These are phyloP conservation scores for Cochlearius cochlearius DNA, from an alignment of 2,113 vertebrate species.

Conservation along the genomic window DNA sequence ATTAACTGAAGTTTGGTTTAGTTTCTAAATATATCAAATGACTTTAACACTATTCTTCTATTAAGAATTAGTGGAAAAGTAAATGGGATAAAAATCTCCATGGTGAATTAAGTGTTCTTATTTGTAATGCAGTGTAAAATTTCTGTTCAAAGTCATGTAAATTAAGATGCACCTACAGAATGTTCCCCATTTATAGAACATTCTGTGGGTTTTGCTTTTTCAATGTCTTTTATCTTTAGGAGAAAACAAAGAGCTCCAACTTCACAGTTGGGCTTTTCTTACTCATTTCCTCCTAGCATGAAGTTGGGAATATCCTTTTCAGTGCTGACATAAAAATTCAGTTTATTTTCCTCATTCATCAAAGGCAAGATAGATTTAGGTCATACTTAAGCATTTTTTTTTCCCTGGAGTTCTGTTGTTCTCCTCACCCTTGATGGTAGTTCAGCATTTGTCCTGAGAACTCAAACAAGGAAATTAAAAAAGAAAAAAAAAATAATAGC, in stretches of 20 bases:
- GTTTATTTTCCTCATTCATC: conserved; percentile 3
- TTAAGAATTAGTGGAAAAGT: not conserved
- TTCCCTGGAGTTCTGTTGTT: not conserved
- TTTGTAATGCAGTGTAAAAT: not conserved
- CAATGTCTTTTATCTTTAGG: not conserved
- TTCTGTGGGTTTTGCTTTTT: not conserved
- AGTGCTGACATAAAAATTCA: conserved; percentile 8
- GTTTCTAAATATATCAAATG: conserved; percentile 7
- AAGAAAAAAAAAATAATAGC: not conserved
- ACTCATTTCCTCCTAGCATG: conserved; percentile 2
- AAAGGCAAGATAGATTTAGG: conserved; percentile 21
- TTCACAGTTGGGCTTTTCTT: conserved; percentile 38
- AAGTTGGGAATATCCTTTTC: conserved; percentile 26
- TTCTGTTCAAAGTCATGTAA: not conserved
- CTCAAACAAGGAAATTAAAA: conserved; percentile 19
- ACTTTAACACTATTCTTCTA: not conserved
- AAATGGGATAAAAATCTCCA: not conserved
- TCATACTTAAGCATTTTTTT: not conserved
- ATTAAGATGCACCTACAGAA: not conserved
- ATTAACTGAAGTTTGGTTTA: conserved; percentile 11
- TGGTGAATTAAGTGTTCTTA: not conserved
- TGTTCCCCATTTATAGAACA: not conserved
- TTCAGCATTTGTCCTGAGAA: conserved; percentile 15
- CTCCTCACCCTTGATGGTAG: not conserved
- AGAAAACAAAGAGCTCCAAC: not conserved